Evolutionary conservation across 1,140 invertebrate genomes (phyloP).

Genomic region (Acromyrmex heyeri): DNA sequence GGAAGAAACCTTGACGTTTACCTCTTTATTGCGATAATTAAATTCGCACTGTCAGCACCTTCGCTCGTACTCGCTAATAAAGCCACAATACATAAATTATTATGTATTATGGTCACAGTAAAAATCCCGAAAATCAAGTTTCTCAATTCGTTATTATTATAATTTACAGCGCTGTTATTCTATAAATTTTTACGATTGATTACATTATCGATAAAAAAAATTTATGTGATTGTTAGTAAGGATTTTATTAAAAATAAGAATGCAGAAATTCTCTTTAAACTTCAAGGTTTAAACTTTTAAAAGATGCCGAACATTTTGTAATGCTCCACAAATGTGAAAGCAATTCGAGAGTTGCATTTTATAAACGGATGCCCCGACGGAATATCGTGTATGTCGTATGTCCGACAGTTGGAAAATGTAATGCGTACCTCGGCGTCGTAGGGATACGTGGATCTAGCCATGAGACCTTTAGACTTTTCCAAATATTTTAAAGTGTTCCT

Average conservation of each 20-base stretch:
- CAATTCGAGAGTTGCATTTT: not conserved
- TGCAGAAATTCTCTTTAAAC: not conserved
- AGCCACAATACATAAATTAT: not conserved
- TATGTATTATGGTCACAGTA: not conserved
- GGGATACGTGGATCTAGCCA: slow-evolving; percentile 89
- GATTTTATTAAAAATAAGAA: not conserved
- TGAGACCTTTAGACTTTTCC: slow-evolving; percentile 89
- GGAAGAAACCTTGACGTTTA: slow-evolving; percentile 47
- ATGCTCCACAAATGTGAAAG: slow-evolving; percentile 28
- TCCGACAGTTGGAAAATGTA: slow-evolving; percentile 6
- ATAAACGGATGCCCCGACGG: not conserved
- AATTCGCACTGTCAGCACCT: slow-evolving; percentile 47
- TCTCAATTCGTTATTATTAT: not conserved
- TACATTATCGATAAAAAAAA: not conserved
- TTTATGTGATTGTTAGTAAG: not conserved
- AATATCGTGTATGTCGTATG: slow-evolving; percentile 1
- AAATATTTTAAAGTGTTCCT: slow-evolving; percentile 91
- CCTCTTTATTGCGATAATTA: slow-evolving; percentile 56
- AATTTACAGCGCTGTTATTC: not conserved
- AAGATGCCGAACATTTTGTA: not conserved
- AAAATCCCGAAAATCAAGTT: not conserved
- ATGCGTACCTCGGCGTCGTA: slow-evolving; percentile 89
- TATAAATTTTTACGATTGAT: not conserved
- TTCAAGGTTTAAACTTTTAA: not conserved
- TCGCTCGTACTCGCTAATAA: slow-evolving; percentile 18